phyloP scores from a whole-genome alignment of 1,140 invertebrate species.

The Sarcophaga bullata region DNA sequence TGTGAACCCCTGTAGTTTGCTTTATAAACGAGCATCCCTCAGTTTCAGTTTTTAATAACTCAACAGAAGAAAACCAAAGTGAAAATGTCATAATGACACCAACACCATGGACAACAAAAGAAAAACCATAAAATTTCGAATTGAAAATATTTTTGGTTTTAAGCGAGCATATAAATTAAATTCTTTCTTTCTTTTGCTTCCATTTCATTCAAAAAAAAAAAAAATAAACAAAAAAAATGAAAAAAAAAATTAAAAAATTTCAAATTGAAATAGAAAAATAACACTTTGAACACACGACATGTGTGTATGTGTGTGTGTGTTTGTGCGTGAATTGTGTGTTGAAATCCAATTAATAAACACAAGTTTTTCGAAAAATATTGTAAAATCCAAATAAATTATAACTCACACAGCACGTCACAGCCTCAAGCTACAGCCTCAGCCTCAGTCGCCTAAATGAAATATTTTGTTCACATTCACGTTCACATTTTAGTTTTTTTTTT shows the following conservation, averaged over 20 bases:
- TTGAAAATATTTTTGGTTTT: conserved; percentile 4
- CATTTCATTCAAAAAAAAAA: too few species aligned
- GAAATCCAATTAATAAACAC: conserved; percentile 29
- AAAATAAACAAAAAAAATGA: too few species aligned
- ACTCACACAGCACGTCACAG: too few species aligned
- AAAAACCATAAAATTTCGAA: not conserved
- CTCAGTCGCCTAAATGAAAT: too few species aligned
- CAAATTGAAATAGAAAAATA: not conserved
- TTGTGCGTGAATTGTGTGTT: not conserved
- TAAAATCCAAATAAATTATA: too few species aligned
- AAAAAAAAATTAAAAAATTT: too few species aligned
- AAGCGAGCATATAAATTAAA: too few species aligned
- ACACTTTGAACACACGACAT: conserved; percentile 4
- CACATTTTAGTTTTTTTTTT: not conserved
- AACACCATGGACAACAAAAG: conserved; percentile 5
- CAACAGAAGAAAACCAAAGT: not conserved
- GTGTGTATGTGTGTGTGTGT: too few species aligned
- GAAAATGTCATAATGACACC: conserved; percentile 21
- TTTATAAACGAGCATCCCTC: not conserved
- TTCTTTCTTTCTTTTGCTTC: too few species aligned
- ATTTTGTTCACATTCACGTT: conserved; percentile 5
- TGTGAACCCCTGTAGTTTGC: not conserved
- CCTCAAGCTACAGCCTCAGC: too few species aligned
- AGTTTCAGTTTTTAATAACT: not conserved
- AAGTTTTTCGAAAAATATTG: not conserved